These are phyloP conservation scores for Octopus sinensis DNA, from an alignment of 1,140 invertebrate genomes.

Conservation along the genomic window DNA sequence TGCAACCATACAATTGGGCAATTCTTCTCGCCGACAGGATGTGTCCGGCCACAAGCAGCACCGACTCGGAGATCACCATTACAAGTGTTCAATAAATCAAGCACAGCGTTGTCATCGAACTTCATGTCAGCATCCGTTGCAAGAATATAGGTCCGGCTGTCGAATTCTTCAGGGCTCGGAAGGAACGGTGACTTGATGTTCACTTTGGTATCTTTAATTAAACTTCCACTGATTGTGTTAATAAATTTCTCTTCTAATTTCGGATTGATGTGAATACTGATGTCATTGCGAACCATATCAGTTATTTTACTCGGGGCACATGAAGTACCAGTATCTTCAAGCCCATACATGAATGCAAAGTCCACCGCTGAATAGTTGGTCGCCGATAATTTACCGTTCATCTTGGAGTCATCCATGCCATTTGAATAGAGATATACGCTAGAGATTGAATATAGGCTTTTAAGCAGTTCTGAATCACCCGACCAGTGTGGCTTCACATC, in stretches of 20 bases:
- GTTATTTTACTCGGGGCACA: too few species aligned
- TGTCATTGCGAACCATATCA: too few species aligned
- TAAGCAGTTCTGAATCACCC: neutral
- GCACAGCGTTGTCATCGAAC: slow-evolving; percentile 28
- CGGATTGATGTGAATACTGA: too few species aligned
- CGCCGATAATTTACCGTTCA: neutral
- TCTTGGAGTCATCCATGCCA: neutral
- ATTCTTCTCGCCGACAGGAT: slow-evolving; percentile 37
- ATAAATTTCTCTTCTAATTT: too few species aligned
- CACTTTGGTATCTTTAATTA: neutral
- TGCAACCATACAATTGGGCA: slow-evolving; percentile 65
- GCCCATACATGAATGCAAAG: neutral
- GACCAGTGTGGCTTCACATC: neutral
- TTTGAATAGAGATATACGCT: neutral
- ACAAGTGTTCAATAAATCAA: slow-evolving; percentile 26
- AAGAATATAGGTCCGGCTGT: slow-evolving; percentile 28
- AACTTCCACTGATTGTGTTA: neutral
- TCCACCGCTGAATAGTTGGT: neutral
- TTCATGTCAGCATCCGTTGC: slow-evolving; percentile 39
- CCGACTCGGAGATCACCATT: slow-evolving; percentile 25
- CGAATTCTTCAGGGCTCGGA: neutral
- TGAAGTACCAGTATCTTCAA: neutral
- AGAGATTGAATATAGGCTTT: neutral
- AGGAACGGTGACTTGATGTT: neutral
- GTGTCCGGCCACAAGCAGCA: slow-evolving; percentile 40